These are phyloP conservation scores for Pseudorectes ferrugineus DNA, from an alignment of 2,113 vertebrate species.

Conservation along the genomic window DNA sequence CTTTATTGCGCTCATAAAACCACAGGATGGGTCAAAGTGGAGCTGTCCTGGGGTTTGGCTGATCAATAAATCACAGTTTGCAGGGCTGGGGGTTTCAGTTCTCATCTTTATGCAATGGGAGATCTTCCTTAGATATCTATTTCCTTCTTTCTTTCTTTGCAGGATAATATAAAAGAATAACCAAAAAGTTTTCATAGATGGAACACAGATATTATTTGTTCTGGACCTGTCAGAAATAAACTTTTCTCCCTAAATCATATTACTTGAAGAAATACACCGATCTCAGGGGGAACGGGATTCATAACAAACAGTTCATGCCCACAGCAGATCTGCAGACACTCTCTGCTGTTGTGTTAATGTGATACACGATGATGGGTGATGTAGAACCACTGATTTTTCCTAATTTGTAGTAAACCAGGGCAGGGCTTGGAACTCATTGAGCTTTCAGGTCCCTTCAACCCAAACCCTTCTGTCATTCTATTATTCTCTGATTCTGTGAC, in stretches of 20 bases:
- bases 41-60: neutral
- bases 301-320: neutral
- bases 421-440: neutral
- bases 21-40: neutral
- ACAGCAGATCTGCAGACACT: neutral
- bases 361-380: neutral
- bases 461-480: neutral
- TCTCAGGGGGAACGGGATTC: neutral
- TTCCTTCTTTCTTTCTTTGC: neutral
- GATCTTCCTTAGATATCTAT: neutral
- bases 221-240: neutral
- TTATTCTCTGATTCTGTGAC: neutral
- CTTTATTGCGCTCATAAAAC: slow-evolving; percentile 7
- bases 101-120: neutral
- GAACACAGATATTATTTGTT: neutral
- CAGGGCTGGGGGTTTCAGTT: neutral
- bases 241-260: neutral
- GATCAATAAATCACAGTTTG: neutral
- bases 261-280: neutral
- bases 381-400: neutral
- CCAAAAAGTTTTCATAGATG: neutral
- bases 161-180: neutral
- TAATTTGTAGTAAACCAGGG: neutral
- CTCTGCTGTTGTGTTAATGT: neutral
- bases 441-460: neutral